These are phyloP conservation scores for Zaprionus ghesquierei DNA, from an alignment of 1,140 invertebrate species.

Conservation along the genomic window DNA sequence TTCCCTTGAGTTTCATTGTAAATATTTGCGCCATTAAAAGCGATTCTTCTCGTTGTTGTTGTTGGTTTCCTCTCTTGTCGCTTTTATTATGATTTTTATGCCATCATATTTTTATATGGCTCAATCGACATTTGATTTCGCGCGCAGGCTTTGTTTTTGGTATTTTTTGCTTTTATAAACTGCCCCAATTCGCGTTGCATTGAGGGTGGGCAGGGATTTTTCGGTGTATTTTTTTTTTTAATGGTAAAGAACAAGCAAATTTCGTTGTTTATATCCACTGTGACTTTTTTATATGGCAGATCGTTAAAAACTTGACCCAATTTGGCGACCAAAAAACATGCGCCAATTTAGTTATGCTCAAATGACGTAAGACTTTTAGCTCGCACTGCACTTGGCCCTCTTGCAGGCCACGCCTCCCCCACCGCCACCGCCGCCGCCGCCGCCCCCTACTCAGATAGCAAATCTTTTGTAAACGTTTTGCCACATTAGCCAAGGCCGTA, in stretches of 20 bases:
- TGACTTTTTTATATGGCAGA: conserved; percentile 20
- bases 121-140: conserved; percentile 26
- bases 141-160: neutral
- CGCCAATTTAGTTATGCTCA: conserved; percentile 29
- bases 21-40: conserved; percentile 52
- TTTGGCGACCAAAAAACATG: conserved; percentile 27
- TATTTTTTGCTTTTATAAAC: conserved; percentile 10
- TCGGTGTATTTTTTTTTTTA: neutral
- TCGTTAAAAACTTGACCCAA: conserved; percentile 61
- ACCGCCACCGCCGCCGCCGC: neutral
- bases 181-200: conserved; percentile 34
- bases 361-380: conserved; percentile 37
- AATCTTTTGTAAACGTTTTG: conserved; percentile 34
- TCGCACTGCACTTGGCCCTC: conserved; percentile 22
- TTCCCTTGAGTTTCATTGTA: conserved; percentile 39
- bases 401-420: neutral
- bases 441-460: neutral
- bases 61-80: neutral
- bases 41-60: conserved; percentile 9
- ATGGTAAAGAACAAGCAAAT: conserved; percentile 40
- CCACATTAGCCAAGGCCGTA: conserved; percentile 65
- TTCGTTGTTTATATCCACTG: conserved; percentile 43
- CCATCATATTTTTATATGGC: conserved; percentile 29
- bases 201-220: conserved; percentile 60
- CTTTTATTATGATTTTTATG: conserved; percentile 46